phyloP scores from a whole-genome alignment of 1,140 invertebrate genomes.

The Drusus annulatus region DNA sequence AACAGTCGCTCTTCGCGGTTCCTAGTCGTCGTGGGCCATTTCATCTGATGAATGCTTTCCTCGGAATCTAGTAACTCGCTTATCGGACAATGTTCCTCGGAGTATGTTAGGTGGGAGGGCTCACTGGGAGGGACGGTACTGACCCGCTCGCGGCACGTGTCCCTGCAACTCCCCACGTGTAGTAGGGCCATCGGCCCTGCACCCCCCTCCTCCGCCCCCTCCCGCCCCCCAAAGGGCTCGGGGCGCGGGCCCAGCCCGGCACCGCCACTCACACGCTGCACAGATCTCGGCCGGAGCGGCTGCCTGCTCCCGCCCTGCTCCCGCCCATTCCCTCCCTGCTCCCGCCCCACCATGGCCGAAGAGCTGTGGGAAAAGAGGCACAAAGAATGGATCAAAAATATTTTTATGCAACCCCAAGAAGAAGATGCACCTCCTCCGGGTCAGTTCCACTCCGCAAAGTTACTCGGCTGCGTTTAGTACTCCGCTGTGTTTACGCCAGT shows the following conservation, averaged over 20 bases:
- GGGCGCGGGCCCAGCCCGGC: conserved; percentile 57
- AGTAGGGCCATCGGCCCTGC: conserved; percentile 60
- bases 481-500: not conserved
- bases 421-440: conserved; percentile 33
- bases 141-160: conserved; percentile 58
- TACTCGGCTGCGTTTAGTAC: not conserved
- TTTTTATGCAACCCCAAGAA: conserved; percentile 54
- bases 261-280: conserved; percentile 48
- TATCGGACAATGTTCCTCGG: conserved; percentile 48
- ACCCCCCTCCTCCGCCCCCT: conserved; percentile 59
- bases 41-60: not conserved
- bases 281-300: conserved; percentile 47
- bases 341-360: conserved; percentile 49
- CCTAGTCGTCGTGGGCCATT: conserved; percentile 47
- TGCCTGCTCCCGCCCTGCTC: conserved; percentile 49
- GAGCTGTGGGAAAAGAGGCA: conserved; percentile 58
- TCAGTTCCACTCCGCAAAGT: conserved; percentile 1
- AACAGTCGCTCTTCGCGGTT: not conserved
- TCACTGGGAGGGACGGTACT: conserved; percentile 59
- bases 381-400: conserved; percentile 59
- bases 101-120: conserved; percentile 57
- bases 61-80: conserved; percentile 7
- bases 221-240: conserved; percentile 53
- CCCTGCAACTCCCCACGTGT: conserved; percentile 64
- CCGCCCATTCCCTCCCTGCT: not conserved